Conservation (phyloP, 2,797 vertebrate genomes). For the Cossypha caffra region DNA sequence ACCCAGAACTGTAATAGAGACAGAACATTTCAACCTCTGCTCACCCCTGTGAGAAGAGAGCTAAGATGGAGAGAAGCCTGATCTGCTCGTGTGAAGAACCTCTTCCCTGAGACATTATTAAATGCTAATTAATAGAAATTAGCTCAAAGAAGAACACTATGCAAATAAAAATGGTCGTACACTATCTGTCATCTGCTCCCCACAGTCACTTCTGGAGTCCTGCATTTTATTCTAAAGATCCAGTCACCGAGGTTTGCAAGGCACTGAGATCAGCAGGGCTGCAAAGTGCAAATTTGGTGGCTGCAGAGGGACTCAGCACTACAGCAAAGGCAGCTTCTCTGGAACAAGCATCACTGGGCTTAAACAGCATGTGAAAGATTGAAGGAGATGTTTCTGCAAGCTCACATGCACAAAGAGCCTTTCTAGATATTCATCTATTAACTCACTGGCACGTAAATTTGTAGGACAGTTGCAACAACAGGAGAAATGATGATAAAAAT, state of each 20-base stretch:
- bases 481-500: background rate
- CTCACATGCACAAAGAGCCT: background rate
- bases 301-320: background rate
- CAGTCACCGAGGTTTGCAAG: fast-evolving
- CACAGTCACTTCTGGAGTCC: background rate
- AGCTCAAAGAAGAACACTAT: background rate
- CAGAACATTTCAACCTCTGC: background rate
- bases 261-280: background rate
- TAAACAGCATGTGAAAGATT: background rate
- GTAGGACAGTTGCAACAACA: background rate
- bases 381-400: background rate
- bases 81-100: background rate
- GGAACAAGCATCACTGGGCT: background rate
- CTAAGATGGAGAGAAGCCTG: background rate
- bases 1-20: background rate
- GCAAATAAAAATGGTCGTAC: background rate
- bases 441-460: background rate
- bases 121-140: background rate
- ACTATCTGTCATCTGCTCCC: background rate
- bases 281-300: background rate
- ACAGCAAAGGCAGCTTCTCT: background rate
- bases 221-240: background rate
- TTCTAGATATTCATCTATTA: conserved; percentile 37
- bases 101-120: background rate
- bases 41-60: background rate